These are phyloP conservation scores for Plumapathes pennacea DNA, from an alignment of 92 coral and sea anemone genomes.

Conservation along the genomic window DNA sequence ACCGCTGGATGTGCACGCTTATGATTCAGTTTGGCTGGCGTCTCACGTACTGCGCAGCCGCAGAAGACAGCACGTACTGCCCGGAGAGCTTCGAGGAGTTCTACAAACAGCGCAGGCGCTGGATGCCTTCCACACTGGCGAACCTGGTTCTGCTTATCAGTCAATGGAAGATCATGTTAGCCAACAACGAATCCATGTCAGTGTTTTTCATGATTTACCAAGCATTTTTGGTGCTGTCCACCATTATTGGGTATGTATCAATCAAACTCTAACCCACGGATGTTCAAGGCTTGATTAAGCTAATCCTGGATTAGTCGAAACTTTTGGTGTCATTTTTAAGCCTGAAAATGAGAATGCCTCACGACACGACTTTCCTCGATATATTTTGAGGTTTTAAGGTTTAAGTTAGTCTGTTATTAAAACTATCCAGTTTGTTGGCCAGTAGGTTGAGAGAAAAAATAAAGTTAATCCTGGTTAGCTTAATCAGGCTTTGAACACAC, in stretches of 20 bases:
- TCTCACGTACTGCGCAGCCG: constrained; percentile 59
- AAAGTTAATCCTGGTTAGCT: too few species aligned
- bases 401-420: too few species aligned
- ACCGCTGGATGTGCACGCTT: constrained; percentile 64
- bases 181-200: constrained; percentile 41
- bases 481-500: too few species aligned
- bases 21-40: constrained; percentile 64
- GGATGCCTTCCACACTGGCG: constrained; percentile 64
- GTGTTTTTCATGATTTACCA: constrained; percentile 39
- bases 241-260: constrained; percentile 53
- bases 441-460: too few species aligned
- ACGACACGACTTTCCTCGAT: too few species aligned
- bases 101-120: constrained; percentile 57
- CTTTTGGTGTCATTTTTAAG: too few species aligned
- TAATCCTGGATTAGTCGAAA: too few species aligned
- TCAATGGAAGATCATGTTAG: constrained; percentile 29
- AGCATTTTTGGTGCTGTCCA: constrained; percentile 43
- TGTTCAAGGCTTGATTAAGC: too few species aligned
- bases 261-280: too few species aligned
- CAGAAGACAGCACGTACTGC: constrained; percentile 62
- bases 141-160: constrained; percentile 50
- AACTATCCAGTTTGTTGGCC: too few species aligned
- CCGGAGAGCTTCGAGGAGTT: constrained; percentile 65
- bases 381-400: too few species aligned
- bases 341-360: too few species aligned